Conservation (phyloP, 30 jellyfish, hydroid and myxozoan species). For the Turritopsis dohrnii region DNA sequence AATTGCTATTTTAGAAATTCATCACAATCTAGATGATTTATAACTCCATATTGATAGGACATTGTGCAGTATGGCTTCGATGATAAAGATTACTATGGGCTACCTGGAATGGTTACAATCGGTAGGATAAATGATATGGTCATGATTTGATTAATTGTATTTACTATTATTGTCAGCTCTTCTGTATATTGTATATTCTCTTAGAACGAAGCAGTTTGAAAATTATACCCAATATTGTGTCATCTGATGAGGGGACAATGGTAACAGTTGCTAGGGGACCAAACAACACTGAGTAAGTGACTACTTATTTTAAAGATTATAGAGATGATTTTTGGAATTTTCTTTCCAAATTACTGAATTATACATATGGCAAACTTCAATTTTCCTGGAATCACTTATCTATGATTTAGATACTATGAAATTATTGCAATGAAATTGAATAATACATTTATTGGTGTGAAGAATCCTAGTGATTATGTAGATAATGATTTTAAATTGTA, state of each 20-base stretch:
- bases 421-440: constrained; percentile 13
- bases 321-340: neutral
- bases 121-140: neutral
- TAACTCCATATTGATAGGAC: neutral
- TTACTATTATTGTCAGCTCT: no score
- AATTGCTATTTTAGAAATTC: no score
- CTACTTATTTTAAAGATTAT: no score
- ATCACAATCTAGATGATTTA: no score
- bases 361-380: neutral
- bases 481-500: neutral
- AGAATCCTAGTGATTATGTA: neutral
- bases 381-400: neutral
- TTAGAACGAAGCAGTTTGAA: neutral
- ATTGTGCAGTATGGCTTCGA: neutral
- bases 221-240: neutral
- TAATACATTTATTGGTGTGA: neutral
- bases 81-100: neutral
- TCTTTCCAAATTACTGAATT: neutral
- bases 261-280: neutral
- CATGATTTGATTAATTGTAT: neutral
- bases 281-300: neutral
- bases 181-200: neutral
- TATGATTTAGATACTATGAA: neutral
- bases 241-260: neutral
- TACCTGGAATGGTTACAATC: neutral